Evolutionary conservation across 53 echinoderm and acorn worm genomes (phyloP).

Genomic region (Echinarachnius parma): DNA sequence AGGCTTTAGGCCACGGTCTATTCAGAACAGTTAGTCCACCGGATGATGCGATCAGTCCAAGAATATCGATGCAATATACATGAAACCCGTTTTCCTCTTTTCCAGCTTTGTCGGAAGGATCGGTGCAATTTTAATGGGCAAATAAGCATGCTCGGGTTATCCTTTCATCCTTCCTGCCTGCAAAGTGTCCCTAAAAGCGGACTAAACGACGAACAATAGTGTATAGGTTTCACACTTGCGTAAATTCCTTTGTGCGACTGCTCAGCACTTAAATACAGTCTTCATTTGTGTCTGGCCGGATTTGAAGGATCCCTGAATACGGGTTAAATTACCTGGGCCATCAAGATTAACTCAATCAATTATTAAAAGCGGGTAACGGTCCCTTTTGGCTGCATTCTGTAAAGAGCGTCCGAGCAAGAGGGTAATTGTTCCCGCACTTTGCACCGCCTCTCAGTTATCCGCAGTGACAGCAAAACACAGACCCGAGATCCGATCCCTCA

Average conservation of each 20-base stretch:
- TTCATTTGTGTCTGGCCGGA: conserved; percentile 49
- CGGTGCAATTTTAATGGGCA: conserved; percentile 67
- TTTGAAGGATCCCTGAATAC: conserved; percentile 22
- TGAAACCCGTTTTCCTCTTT: conserved; percentile 48
- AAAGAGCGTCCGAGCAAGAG: conserved; percentile 26
- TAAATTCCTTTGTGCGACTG: conserved; percentile 56
- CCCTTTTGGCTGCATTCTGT: conserved; percentile 21
- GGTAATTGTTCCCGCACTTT: conserved; percentile 34
- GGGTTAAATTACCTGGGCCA: conserved; percentile 46
- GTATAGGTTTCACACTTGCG: conserved; percentile 81
- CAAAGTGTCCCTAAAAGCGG: conserved; percentile 52
- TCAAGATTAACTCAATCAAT: conserved; percentile 63
- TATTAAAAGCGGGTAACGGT: conserved; percentile 46
- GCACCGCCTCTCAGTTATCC: too few relatives aligned
- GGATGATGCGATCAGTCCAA: conserved; percentile 53
- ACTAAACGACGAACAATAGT: conserved; percentile 68
- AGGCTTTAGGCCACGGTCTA: conserved; percentile 31
- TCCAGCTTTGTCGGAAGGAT: conserved; percentile 39
- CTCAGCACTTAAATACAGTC: conserved; percentile 54
- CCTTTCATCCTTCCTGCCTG: conserved; percentile 41
- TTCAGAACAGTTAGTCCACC: conserved; percentile 50
- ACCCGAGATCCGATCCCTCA: too few relatives aligned
- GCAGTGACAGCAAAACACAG: too few relatives aligned
- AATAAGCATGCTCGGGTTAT: conserved; percentile 51
- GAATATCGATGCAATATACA: conserved; percentile 67